Evolutionary conservation across 1,140 invertebrate species (phyloP), one percentile per base, ranked within the genome.

Genomic region (Panagrolaimus sp.): DNA sequence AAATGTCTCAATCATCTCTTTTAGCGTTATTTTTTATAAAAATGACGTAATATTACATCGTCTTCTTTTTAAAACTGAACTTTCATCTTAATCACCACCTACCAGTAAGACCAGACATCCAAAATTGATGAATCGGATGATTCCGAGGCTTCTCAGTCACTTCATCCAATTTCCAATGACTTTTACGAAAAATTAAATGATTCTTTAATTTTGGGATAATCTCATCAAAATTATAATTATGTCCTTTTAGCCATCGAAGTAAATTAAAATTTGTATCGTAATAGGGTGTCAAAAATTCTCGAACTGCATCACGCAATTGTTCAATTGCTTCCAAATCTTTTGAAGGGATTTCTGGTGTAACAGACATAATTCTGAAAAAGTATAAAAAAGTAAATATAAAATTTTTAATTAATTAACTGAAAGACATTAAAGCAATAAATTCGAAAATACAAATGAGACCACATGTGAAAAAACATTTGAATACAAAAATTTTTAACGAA

Each of bases 241-340:
- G 80, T 0, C 80, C 80, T 66, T 79, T 72, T 8, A 82, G 72
- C 80, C 80, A 82, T n/a, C 80, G 79, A 46, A 82, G 74, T 17
- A 82, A 65, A 48, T 82, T 82, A 64, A 83, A 82, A 44, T 82
- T 77, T 15, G 80, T 82, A 63, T 82, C 80, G 55, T 82, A 82
- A 46, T 83, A 82, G 6, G 81, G 75, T 15, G 81, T 82, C 2
- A 82, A 28, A 28, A n/a, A 10, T 58, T 70, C 74, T 52, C 43
- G 45, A 21, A 67, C 17, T 17, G 32, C 43, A 28, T 67, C 52
- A 7, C 66, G 66, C 1, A 67, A 21, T 1, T 45, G 17, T 32
- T 67, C 66, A 15, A 67, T n/a, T 17, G 44, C 63, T 65, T 58
- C 52, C 52, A 58, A 17, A 28, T 58, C 52, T 21, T 21, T 21